Evolutionary conservation across 2,888 invertebrate species (phyloP).

Genomic region (Diplolepis rosae): DNA sequence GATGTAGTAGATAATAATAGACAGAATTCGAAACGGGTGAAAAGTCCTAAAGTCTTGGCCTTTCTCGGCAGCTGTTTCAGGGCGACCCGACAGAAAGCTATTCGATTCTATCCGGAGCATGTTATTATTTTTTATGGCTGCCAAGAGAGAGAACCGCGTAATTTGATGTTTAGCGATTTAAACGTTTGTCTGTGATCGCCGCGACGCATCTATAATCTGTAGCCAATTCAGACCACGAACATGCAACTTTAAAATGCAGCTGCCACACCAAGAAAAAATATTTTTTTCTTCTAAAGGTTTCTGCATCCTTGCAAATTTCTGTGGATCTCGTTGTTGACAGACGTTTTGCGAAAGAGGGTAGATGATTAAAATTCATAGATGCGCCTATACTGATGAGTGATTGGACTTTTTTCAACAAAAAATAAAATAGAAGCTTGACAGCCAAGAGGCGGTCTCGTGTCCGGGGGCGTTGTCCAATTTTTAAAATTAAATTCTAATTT

Average conservation of each 20-base stretch:
- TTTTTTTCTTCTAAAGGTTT: constrained; percentile 8
- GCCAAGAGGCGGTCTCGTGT: constrained; percentile 1
- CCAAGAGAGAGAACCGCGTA: constrained; percentile 54
- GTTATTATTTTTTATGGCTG: constrained; percentile 69
- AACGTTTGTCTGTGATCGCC: constrained; percentile 72
- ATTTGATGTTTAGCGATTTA: constrained; percentile 72
- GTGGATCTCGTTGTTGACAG: constrained; percentile 12
- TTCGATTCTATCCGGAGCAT: constrained; percentile 59
- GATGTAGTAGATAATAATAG: constrained; percentile 23
- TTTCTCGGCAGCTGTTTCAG: constrained; percentile 43
- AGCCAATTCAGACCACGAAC: constrained; percentile 55
- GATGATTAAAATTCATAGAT: constrained; percentile 18
- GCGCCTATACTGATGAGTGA: neutral
- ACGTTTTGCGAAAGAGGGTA: constrained; percentile 8
- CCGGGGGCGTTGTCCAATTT: constrained; percentile 9
- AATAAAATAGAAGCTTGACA: constrained; percentile 6
- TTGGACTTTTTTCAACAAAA: constrained; percentile 1
- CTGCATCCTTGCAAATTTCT: neutral
- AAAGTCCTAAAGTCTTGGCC: constrained; percentile 31
- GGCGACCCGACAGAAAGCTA: constrained; percentile 52
- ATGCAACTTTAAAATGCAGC: constrained; percentile 68
- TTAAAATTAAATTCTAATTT: constrained; percentile 14
- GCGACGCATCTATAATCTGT: constrained; percentile 70
- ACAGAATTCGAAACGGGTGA: constrained; percentile 22
- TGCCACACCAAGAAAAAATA: constrained; percentile 52